These are phyloP conservation scores for Sphaerodactylus townsendi DNA, from an alignment of 2,113 vertebrate species.

Conservation along the genomic window DNA sequence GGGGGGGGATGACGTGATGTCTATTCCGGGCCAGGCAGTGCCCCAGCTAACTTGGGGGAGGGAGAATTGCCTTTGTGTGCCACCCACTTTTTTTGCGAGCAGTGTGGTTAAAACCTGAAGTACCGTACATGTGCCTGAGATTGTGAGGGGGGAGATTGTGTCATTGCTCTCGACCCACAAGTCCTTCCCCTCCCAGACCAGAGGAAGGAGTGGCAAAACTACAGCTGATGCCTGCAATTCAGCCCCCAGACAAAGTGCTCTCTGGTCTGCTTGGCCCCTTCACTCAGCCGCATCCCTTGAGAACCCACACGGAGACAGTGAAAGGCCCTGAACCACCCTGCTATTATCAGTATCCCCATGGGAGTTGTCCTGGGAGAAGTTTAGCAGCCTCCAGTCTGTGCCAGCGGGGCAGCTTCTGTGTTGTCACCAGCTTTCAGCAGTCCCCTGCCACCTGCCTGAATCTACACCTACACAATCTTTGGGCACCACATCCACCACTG, in stretches of 20 bases:
- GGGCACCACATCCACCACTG: background rate
- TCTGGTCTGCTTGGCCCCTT: background rate
- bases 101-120: background rate
- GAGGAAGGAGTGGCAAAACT: too few relatives aligned
- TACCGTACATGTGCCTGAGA: too few relatives aligned
- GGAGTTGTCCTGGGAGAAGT: background rate
- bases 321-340: background rate
- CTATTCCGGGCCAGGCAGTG: conserved; percentile 64
- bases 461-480: background rate
- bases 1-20: conserved; percentile 70
- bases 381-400: background rate
- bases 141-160: too few relatives aligned
- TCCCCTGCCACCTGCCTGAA: background rate
- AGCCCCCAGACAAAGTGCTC: background rate
- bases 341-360: background rate
- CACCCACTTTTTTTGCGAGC: background rate
- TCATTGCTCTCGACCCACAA: background rate
- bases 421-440: background rate
- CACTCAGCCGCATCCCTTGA: background rate
- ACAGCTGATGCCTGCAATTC: too few relatives aligned
- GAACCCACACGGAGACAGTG: background rate
- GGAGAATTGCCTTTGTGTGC: conserved; percentile 45
- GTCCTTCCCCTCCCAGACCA: background rate
- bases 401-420: background rate
- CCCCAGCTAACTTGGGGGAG: conserved; percentile 8